A percentile compares a stretch with the other conserved stretches of the same genome.
Conservation (phyloP, 2,888 invertebrate species). For the Slavum lentiscoides region DNA sequence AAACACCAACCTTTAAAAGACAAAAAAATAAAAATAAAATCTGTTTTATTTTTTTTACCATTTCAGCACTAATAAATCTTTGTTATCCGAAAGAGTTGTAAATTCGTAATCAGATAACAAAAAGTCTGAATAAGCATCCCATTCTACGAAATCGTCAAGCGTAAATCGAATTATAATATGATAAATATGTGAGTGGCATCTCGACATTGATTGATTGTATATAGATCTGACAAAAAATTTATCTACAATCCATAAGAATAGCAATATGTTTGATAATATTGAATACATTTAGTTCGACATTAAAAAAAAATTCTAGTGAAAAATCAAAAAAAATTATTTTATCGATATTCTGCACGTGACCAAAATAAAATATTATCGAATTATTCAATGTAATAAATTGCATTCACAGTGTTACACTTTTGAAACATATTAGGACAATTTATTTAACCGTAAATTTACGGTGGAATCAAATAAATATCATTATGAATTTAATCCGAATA, state of each 20-base stretch:
- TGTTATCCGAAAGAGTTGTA: not conserved
- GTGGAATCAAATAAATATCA: not conserved
- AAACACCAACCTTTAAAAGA: no score
- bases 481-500: slow-evolving; percentile 13
- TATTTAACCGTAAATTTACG: not conserved
- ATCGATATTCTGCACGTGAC: not conserved
- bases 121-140: not conserved
- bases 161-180: slow-evolving; percentile 10
- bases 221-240: not conserved
- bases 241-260: not conserved
- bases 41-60: not conserved
- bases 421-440: not conserved
- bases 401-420: not conserved
- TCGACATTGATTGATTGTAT: slow-evolving; percentile 17
- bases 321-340: no score
- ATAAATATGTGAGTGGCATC: slow-evolving; percentile 15
- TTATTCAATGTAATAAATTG: not conserved
- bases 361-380: not conserved
- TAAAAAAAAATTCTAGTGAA: not conserved
- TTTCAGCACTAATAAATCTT: slow-evolving; percentile 11
- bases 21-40: not conserved
- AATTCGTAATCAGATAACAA: not conserved
- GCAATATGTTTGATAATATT: not conserved
- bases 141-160: not conserved
- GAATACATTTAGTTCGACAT: not conserved